phyloP scores from a whole-genome alignment of 2,797 vertebrate genomes.

The Muraenolepis orangiensis region DNA sequence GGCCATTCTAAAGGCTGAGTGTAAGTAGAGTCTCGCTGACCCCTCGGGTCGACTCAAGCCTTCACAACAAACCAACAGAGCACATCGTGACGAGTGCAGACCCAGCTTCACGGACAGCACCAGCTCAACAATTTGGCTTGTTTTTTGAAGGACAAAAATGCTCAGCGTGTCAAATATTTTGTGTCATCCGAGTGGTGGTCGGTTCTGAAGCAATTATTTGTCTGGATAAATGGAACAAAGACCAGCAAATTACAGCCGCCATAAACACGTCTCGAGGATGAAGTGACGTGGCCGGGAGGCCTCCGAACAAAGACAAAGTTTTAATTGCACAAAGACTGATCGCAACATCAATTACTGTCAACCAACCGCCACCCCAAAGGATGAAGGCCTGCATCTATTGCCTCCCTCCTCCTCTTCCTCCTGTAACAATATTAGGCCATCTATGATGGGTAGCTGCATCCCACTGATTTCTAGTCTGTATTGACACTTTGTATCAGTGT shows the following conservation, averaged over 20 bases:
- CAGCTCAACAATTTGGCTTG: conserved; percentile 21
- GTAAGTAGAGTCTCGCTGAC: neutral
- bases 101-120: neutral
- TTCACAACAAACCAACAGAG: neutral
- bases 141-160: conserved; percentile 17
- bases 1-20: neutral
- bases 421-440: conserved; percentile 5
- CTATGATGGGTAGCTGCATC: conserved; percentile 26
- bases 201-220: conserved; percentile 19
- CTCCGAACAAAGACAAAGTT: conserved; percentile 42
- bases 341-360: conserved; percentile 59
- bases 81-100: neutral
- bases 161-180: conserved; percentile 10
- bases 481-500: conserved; percentile 32
- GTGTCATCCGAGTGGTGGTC: conserved; percentile 16
- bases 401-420: conserved; percentile 27
- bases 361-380: conserved; percentile 20
- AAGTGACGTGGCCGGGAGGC: conserved; percentile 36
- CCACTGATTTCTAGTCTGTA: conserved; percentile 44
- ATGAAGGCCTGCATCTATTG: conserved; percentile 42
- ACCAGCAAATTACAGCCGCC: conserved; percentile 38
- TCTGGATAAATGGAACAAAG: conserved; percentile 45
- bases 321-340: conserved; percentile 39
- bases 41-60: neutral
- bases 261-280: conserved; percentile 35